Evolutionary conservation across 1,140 invertebrate genomes (phyloP), one percentile per base, ranked within the genome.

Genomic region (Polypedilum vanderplanki): DNA sequence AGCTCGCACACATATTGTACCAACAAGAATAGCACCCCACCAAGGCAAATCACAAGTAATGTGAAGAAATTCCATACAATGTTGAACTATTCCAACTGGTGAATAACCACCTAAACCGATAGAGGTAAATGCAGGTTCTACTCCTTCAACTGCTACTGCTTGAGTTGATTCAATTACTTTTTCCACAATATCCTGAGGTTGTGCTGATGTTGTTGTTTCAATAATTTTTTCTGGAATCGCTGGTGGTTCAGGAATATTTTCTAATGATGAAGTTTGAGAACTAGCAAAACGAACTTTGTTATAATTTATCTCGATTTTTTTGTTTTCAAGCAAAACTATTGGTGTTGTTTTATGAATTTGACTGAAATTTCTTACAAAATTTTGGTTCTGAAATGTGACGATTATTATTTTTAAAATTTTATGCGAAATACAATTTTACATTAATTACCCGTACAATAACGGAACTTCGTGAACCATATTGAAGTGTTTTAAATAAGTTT

Each of bases 1-100:
- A 0, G 88, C 77, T 80, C 95, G 87, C 2, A 96, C 84, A 75
- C 88, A 80, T 1, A 92, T 17, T 4, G 95, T 97, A n/a, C 88
- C 94, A 75, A 90, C 80, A 5, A 89, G 83, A 79, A 98, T 98
- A 12, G 91, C 81, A 20, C 82, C 87, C 94, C 95, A 98, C 96
- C 96, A 98, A 1, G 96, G 96, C 15, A 98, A 73, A 78, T 89
- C 90, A 15, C 85, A 81, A 1, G 82, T 81, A 57, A 93, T 86
- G 82, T 98, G 96, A 9, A 98, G 65, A 78, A 84, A 90, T 83
- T 98, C 95, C 78, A 98, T 83, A 76, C 84, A 85, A 70, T 89
- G 86, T 80, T 98, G 93, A 1, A 95, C 82, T 0, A 95, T 79
- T 3, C 96, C 95, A 10, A 90, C 81, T 0, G 95, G 96, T 18